Percentiles rank a stretch among this genome's conserved stretches.
Evolutionary conservation across 2,797 vertebrate species (phyloP).

Genomic region (Myotis myotis): DNA sequence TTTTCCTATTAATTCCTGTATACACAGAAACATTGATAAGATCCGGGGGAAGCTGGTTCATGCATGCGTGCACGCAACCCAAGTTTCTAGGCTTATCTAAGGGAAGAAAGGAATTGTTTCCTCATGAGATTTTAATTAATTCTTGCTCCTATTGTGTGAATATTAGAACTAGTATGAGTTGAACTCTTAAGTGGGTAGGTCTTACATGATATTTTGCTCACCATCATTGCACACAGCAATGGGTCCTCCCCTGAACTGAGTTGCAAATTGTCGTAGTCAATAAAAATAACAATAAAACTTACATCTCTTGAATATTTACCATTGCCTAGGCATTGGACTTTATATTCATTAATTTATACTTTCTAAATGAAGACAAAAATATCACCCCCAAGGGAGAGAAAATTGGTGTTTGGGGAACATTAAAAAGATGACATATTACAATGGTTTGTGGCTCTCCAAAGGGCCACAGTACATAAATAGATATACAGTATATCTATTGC

Average conservation of each 20-base stretch:
- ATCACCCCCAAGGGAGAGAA: neutral
- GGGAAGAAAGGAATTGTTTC: neutral
- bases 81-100: neutral
- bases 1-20: neutral
- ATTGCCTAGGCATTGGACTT: neutral
- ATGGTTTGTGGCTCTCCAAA: neutral
- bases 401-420: neutral
- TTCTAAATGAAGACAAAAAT: neutral
- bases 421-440: neutral
- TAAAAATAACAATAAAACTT: neutral
- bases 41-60: neutral
- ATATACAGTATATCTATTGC: accelerated
- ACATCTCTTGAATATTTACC: neutral
- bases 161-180: neutral
- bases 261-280: neutral
- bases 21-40: neutral
- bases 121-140: neutral
- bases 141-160: neutral
- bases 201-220: neutral
- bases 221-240: neutral
- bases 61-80: accelerated
- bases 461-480: neutral
- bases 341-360: neutral
- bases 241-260: neutral
- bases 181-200: too few relatives aligned